phyloP scores from a whole-genome alignment of 2,797 vertebrate species.

The Semaprochilodus insignis region DNA sequence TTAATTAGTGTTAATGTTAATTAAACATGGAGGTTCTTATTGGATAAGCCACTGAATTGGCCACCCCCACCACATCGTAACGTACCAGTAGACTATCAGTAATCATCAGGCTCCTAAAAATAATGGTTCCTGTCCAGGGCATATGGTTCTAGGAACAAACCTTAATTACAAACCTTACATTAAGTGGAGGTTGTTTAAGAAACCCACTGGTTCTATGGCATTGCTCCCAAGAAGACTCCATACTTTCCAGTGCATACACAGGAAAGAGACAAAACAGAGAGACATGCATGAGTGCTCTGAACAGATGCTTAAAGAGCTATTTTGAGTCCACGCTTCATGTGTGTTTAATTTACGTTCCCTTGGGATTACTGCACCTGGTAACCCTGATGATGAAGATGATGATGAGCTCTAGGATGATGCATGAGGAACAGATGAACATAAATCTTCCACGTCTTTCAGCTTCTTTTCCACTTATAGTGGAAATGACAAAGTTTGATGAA shows the following conservation, averaged over 20 bases:
- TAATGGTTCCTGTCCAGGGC: no score
- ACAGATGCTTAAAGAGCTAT: constrained; percentile 25
- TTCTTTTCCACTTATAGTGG: no score
- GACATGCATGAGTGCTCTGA: neutral
- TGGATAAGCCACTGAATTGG: no score
- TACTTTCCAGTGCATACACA: neutral
- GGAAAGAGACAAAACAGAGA: neutral
- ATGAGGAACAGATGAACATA: neutral
- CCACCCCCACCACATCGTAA: no score
- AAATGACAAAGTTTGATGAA: neutral
- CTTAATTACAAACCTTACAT: no score
- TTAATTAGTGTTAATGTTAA: no score
- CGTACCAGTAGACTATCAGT: no score
- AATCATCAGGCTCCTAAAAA: no score
- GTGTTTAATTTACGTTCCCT: neutral
- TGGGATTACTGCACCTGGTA: constrained; percentile 9
- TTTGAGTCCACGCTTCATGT: neutral
- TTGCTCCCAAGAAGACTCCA: neutral
- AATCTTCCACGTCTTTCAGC: neutral
- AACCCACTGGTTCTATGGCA: neutral
- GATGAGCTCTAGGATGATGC: neutral
- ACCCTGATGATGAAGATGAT: neutral
- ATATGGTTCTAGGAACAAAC: no score
- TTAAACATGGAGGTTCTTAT: no score
- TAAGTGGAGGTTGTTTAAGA: neutral